Base-by-base conservation (phyloP, 1,140 invertebrate genomes). In the Drosophila subobscura region DNA sequence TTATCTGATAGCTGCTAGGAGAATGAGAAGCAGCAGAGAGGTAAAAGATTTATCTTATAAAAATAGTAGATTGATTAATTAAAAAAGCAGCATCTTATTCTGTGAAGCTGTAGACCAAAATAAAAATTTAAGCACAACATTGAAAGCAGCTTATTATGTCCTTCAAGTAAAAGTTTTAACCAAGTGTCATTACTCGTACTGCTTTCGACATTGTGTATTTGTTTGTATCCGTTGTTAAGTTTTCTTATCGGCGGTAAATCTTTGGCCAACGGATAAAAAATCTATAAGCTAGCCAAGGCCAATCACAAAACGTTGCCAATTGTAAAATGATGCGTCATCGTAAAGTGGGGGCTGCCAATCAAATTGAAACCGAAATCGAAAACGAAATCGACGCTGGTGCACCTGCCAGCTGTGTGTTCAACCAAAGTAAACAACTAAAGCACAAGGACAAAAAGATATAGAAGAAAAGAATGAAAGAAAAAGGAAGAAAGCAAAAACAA, bases 301-400 rank as follows among this genome's bases (percentile, higher is more conserved):
- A 33, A 33, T 33, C 29, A 33, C 29, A 33, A 33, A 71, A 50
- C 65, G 65, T 53, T 70, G 73, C 61, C 73, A 80, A 63, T 83
- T 81, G 60, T 53, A 80, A 77, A 80, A 61, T 80, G 72, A 76
- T 79, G 79, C 79, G 79, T 85, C 79, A 80, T 63, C 51, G 63
- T 33, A 68, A 80, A 79, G 65, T 75, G 80, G 77, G 81, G 77
- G 77, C 77, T 60, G 79, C 66, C 79, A 84, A 84, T 84, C 79
- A 84, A 77, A 67, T 68, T 72, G 73, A 70, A 79, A 71, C 25
- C 46, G 65, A 57, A 65, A 56, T 23, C 41, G 40, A 63, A 60
- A 51, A 20, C 29, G 72, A 49, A 51, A 55, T 37, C 33, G 56
- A 56, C 56, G 40, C 50, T 52, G 57, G 66, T 79, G 77, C 77